Conservation (phyloP, 2,888 invertebrate species). For the Abrostola triplasia region DNA sequence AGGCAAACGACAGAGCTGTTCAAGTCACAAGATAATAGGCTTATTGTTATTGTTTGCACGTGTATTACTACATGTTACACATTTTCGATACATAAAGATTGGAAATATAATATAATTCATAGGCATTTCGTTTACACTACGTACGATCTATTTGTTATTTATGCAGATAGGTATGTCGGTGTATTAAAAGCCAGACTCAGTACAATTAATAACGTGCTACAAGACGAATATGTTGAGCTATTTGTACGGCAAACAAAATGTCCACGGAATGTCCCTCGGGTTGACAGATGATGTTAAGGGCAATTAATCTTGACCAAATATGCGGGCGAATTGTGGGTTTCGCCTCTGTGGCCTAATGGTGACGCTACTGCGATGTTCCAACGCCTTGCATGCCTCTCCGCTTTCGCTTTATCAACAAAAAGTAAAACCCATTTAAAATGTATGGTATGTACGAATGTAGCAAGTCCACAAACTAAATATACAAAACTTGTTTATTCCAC, state of each 20-base stretch:
- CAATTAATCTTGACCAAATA: constrained; percentile 87
- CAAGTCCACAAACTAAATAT: constrained; percentile 10
- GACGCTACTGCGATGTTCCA: constrained; percentile 63
- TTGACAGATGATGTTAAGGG: constrained; percentile 85
- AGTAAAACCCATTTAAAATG: constrained; percentile 26
- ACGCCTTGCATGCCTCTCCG: constrained; percentile 53
- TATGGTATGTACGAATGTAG: constrained; percentile 3
- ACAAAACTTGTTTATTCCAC: constrained; percentile 16
- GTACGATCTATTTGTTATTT: too few relatives aligned
- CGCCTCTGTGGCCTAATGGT: constrained; percentile 73
- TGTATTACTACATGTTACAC: too few relatives aligned
- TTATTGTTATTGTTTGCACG: too few relatives aligned
- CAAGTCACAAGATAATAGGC: too few relatives aligned
- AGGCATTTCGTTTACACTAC: too few relatives aligned
- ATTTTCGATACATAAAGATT: too few relatives aligned
- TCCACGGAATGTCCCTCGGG: constrained; percentile 76
- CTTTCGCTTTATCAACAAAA: constrained; percentile 39
- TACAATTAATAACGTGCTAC: constrained; percentile 69
- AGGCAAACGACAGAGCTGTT: too few relatives aligned
- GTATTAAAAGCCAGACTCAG: constrained; percentile 34
- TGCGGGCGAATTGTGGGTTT: constrained; percentile 80
- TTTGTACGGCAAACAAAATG: constrained; percentile 82
- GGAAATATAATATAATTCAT: too few relatives aligned
- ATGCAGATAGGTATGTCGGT: constrained; percentile 1
- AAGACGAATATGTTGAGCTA: constrained; percentile 73